Evolutionary conservation across 2,888 invertebrate species (phyloP).

Genomic region (Uloborus plumipes): DNA sequence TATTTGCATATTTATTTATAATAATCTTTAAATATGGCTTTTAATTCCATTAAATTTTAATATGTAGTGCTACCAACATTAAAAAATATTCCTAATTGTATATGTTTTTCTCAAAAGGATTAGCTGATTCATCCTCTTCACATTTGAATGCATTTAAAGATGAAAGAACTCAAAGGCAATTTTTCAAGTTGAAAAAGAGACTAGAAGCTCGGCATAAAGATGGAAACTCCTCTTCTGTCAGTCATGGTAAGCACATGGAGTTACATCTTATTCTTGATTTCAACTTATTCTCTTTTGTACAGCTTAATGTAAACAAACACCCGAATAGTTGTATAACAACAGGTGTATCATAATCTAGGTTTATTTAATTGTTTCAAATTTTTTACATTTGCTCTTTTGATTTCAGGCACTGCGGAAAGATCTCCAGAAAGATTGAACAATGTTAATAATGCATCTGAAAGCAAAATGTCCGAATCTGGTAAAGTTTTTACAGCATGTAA

Average conservation of each 20-base stretch:
- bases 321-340: background rate
- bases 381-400: background rate
- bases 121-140: conserved; percentile 62
- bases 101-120: conserved; percentile 46
- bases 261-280: background rate
- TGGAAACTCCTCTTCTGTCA: conserved; percentile 73
- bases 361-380: background rate
- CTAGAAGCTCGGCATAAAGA: conserved; percentile 81
- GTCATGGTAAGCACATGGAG: conserved; percentile 9
- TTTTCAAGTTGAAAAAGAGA: conserved; percentile 80
- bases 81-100: background rate
- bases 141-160: conserved; percentile 76
- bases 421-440: too few species aligned
- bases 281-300: too few species aligned
- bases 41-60: too few species aligned
- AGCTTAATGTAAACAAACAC: too few species aligned
- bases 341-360: background rate
- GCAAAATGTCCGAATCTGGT: too few species aligned
- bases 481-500: too few species aligned
- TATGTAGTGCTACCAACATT: too few species aligned
- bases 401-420: too few species aligned
- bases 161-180: conserved; percentile 83
- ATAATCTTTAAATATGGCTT: too few species aligned
- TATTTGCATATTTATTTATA: too few species aligned
- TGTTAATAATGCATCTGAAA: too few species aligned